Evolutionary conservation across 2,113 vertebrate genomes (phyloP).

Genomic region (Leiothrix lutea): DNA sequence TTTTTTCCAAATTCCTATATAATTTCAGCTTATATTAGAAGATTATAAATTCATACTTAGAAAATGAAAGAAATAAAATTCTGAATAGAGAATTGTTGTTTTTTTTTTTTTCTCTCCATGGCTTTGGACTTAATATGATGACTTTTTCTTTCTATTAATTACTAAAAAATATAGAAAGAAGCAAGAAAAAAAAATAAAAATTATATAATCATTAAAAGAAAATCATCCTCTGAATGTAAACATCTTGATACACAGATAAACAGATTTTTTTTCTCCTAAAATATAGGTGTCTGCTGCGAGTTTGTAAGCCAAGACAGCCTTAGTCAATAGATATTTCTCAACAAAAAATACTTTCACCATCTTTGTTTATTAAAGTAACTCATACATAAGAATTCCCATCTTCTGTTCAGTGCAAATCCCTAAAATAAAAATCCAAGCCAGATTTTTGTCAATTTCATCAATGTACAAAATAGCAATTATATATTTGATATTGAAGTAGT

Average conservation of each 20-base stretch:
- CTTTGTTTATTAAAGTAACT: not conserved
- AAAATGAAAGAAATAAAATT: not conserved
- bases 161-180: not conserved
- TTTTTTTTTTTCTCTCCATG: too few relatives aligned
- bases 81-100: not conserved
- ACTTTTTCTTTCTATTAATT: not conserved
- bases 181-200: not conserved
- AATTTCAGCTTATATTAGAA: not conserved
- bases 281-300: not conserved
- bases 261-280: not conserved
- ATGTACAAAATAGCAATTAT: not conserved
- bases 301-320: not conserved
- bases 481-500: not conserved
- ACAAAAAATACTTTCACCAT: not conserved
- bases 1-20: not conserved
- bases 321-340: not conserved
- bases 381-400: not conserved
- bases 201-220: not conserved
- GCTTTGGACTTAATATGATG: not conserved
- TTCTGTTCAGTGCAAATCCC: not conserved
- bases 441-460: not conserved
- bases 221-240: not conserved
- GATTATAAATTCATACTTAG: not conserved
- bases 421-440: not conserved
- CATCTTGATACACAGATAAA: rapidly evolving